Conservation (phyloP, 2,888 invertebrate species). For the Orthosia incerta region DNA sequence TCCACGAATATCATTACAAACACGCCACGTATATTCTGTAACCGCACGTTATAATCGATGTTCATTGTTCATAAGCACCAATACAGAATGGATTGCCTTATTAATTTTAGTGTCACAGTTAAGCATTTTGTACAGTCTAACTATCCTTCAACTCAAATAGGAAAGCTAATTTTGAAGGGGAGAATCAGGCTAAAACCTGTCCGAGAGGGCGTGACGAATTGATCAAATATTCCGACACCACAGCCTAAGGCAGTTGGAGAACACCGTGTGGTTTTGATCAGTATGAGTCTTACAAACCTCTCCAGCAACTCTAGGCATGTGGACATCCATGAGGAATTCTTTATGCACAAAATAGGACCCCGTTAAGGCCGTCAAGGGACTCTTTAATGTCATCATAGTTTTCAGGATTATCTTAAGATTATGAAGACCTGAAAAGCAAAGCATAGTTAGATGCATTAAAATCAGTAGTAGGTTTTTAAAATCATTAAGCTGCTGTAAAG, state of each 20-base stretch:
- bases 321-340: too few species aligned
- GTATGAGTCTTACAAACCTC: neutral
- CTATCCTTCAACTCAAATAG: neutral
- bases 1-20: slow-evolving; percentile 33
- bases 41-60: neutral
- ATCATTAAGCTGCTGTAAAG: neutral
- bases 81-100: neutral
- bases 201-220: neutral
- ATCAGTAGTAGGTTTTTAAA: neutral
- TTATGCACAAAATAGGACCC: too few species aligned
- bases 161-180: neutral
- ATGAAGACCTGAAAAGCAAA: too few species aligned
- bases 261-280: too few species aligned
- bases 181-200: neutral
- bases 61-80: slow-evolving; percentile 28
- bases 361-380: neutral
- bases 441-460: neutral
- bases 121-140: neutral
- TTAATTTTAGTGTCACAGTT: neutral
- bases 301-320: neutral
- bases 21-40: slow-evolving; percentile 19
- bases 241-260: too few species aligned
- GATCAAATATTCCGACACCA: neutral
- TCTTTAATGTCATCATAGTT: neutral
- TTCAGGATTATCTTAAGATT: neutral